These are phyloP conservation scores for Phaethornis superciliosus DNA, from an alignment of 2,113 vertebrate genomes.

Conservation along the genomic window DNA sequence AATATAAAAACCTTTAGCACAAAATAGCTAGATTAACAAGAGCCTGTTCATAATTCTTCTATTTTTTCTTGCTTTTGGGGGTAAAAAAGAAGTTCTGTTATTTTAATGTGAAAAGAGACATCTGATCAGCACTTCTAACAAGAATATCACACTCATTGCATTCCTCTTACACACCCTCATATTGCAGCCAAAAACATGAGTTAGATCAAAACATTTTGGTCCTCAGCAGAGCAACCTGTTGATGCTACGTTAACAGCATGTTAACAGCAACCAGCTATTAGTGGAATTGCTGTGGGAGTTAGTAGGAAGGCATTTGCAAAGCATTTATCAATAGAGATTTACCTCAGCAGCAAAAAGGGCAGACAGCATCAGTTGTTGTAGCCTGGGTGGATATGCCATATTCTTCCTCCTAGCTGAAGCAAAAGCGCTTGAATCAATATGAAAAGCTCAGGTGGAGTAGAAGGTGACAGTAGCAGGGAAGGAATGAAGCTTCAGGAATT, in stretches of 20 bases:
- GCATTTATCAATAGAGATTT: neutral
- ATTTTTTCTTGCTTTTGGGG: neutral
- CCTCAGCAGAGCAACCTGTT: neutral
- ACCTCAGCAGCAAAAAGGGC: neutral
- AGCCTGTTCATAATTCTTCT: neutral
- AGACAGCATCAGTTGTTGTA: neutral
- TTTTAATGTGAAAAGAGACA: neutral
- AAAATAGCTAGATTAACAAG: neutral
- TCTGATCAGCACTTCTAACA: neutral
- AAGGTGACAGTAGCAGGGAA: neutral
- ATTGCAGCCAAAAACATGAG: neutral
- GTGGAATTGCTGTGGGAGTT: slow-evolving; percentile 1
- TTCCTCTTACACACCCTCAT: neutral
- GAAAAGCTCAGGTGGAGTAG: neutral
- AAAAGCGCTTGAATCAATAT: neutral
- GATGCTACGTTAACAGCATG: neutral
- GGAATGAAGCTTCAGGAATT: neutral
- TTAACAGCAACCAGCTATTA: slow-evolving; percentile 16
- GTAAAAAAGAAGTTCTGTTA: neutral
- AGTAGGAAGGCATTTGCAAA: slow-evolving; percentile 21
- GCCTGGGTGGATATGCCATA: neutral
- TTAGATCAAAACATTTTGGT: slow-evolving; percentile 25
- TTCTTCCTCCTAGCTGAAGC: neutral
- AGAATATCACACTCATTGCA: neutral
- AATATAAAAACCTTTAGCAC: neutral